These are phyloP conservation scores for Drosophila ogumai DNA, from an alignment of 1,140 invertebrate genomes.

Conservation along the genomic window DNA sequence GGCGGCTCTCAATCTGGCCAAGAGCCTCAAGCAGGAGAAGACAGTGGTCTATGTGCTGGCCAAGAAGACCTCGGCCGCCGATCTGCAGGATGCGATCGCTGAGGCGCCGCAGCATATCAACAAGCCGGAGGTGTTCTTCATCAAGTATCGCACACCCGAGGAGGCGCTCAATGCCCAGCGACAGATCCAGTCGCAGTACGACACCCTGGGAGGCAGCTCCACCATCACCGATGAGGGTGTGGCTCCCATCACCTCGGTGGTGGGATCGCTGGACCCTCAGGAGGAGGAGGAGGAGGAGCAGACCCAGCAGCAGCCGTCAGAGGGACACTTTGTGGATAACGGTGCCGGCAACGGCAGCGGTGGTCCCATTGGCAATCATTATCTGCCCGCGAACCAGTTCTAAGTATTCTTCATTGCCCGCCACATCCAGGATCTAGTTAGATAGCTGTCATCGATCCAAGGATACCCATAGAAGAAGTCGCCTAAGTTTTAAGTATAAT, in stretches of 20 bases:
- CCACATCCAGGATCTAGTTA: constrained; percentile 68
- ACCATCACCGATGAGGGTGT: constrained; percentile 82
- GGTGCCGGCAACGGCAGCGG: constrained; percentile 34
- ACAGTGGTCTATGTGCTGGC: constrained; percentile 94
- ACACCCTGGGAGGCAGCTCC: constrained; percentile 75
- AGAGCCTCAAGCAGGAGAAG: constrained; percentile 91
- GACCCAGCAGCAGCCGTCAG: constrained; percentile 43
- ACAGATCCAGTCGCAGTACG: constrained; percentile 83
- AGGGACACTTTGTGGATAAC: constrained; percentile 50
- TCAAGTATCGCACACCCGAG: constrained; percentile 89
- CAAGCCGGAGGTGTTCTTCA: constrained; percentile 88
- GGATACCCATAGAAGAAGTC: constrained; percentile 8
- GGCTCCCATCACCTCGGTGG: constrained; percentile 79
- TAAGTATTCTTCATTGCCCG: constrained; percentile 74
- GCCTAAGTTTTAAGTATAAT: constrained; percentile 36
- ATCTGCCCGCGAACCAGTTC: constrained; percentile 76
- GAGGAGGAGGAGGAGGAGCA: constrained; percentile 75
- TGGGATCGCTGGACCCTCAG: constrained; percentile 73
- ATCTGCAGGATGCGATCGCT: constrained; percentile 92
- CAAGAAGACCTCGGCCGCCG: constrained; percentile 90
- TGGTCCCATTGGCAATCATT: constrained; percentile 56
- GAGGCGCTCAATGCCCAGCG: constrained; percentile 83
- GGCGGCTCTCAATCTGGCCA: constrained; percentile 88
- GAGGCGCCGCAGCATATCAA: constrained; percentile 85
- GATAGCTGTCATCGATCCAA: constrained; percentile 56